Base-by-base conservation (phyloP, 2,797 vertebrate genomes). In the Helarctos malayanus region DNA sequence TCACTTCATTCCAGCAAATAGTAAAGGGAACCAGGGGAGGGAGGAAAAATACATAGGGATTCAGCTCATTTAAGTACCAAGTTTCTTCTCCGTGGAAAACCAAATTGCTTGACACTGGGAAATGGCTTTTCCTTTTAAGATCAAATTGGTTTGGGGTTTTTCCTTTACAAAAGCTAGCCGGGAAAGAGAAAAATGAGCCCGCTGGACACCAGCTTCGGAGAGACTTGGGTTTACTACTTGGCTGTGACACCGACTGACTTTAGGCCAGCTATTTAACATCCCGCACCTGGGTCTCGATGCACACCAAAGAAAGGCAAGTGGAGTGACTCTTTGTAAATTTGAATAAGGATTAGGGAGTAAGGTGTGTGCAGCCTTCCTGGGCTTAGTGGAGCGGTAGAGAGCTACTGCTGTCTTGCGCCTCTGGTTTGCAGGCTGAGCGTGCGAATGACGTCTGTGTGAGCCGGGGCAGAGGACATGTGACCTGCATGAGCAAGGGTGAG, bases 1-100 rank as follows among this genome's bases (percentile, higher is more conserved):
- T 97, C 98, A 94, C 95, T 68, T 68, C n/a, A 68, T 98, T 97
- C 90, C 87, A 97, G 95, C 96, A 95, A 97, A 97, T 84, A 97
- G 90, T 1, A 0, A 93, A 3, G 82, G 57, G 94, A 93, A 61
- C 45, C 54, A 7, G 52, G 89, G 78, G 82, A 92, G 3, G 13
- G 91, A 61, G 71, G 41, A n/a, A 41, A 87, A 32, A 54, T 97
- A 92, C 89, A 83, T 97, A 97, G 87, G 83, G 91, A 97, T 93
- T 52, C 81, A 25, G 92, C 83, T 29, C 76, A 71, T 97, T 94
- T 88, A 49, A 79, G 29, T 21, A 27, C 69, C 35, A 57, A 86
- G 71, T 76, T 41, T 35, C 61, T 91, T 54, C 73, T 76, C 88
- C 68, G 83, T 61, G 89, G 92, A 91, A 97, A 91, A 97, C 71